A percentile compares a stretch with the other conserved stretches of the same genome.
Conservation (phyloP, 2,113 vertebrate genomes). For the Potamarius usumacintae region DNA sequence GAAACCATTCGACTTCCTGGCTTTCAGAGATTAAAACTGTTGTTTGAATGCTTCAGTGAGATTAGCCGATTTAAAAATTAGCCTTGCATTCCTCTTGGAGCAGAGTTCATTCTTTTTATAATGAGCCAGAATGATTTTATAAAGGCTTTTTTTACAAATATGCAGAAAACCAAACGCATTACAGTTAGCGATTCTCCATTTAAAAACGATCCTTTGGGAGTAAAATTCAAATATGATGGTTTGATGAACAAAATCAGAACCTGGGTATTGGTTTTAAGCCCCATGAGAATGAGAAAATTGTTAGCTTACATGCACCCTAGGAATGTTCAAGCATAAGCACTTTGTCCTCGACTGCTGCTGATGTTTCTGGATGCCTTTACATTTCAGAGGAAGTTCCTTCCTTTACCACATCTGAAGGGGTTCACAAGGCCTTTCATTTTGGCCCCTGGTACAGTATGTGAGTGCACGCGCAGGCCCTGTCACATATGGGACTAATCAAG, state of each 20-base stretch:
- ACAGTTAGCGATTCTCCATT: constrained; percentile 35
- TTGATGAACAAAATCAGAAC: constrained; percentile 38
- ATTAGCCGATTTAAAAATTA: constrained; percentile 43
- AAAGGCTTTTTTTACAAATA: constrained; percentile 4
- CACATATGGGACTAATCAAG: constrained; percentile 77
- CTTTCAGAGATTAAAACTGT: not conserved
- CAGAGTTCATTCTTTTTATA: constrained; percentile 10
- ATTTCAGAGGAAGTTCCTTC: constrained; percentile 45
- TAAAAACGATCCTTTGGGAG: not conserved
- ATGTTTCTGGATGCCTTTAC: constrained; percentile 35
- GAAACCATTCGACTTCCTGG: not conserved
- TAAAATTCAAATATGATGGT: not conserved
- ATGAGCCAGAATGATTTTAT: constrained; percentile 17
- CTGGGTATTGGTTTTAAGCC: constrained; percentile 27
- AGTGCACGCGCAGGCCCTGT: constrained; percentile 56
- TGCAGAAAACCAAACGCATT: constrained; percentile 17
- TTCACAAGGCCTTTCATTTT: constrained; percentile 46
- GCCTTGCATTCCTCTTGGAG: constrained; percentile 13
- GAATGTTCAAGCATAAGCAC: constrained; percentile 35
- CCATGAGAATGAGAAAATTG: constrained; percentile 26
- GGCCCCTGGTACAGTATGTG: constrained; percentile 38
- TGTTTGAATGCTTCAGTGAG: constrained; percentile 31
- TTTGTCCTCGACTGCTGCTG: constrained; percentile 34
- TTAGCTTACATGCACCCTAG: constrained; percentile 36
- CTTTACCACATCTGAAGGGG: constrained; percentile 50